Conservation (phyloP, 2,888 invertebrate species). For the Nomada goodeniana region DNA sequence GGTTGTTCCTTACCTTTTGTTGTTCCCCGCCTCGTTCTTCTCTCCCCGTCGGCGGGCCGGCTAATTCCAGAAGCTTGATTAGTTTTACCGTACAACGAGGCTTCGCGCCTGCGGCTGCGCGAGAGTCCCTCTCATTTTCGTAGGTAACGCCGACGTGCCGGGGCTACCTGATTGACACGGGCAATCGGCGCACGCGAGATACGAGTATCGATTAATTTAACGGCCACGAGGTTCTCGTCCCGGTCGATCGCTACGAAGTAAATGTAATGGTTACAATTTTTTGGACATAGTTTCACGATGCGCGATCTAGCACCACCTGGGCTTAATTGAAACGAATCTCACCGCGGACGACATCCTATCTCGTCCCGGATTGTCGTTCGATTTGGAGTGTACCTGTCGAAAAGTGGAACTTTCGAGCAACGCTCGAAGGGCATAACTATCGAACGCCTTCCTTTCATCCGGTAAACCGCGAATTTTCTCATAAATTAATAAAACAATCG, state of each 20-base stretch:
- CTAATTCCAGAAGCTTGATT: constrained; percentile 81
- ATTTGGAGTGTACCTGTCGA: too few species aligned
- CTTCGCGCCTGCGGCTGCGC: constrained; percentile 45
- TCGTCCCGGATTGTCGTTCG: too few species aligned
- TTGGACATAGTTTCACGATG: background rate
- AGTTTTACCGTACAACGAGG: constrained; percentile 71
- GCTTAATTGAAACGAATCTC: too few species aligned
- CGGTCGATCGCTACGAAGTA: background rate
- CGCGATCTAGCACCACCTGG: background rate
- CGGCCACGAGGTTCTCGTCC: background rate
- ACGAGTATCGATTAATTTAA: constrained; percentile 44
- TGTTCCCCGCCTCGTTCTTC: constrained; percentile 50
- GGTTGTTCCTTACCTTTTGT: constrained; percentile 51
- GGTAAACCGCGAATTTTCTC: too few species aligned
- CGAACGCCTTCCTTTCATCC: too few species aligned
- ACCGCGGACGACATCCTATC: too few species aligned
- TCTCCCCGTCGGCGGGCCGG: constrained; percentile 43
- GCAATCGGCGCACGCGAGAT: constrained; percentile 35
- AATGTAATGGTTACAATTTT: background rate
- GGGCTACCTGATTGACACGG: constrained; percentile 38
- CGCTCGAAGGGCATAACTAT: too few species aligned
- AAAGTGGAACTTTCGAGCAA: too few species aligned
- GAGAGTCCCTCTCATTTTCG: constrained; percentile 52
- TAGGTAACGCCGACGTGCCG: constrained; percentile 18
- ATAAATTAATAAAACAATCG: too few species aligned